Evolutionary conservation across 1,140 invertebrate species (phyloP), one percentile per base, ranked within the genome.

Genomic region (Pseudachorutes palmiensis): DNA sequence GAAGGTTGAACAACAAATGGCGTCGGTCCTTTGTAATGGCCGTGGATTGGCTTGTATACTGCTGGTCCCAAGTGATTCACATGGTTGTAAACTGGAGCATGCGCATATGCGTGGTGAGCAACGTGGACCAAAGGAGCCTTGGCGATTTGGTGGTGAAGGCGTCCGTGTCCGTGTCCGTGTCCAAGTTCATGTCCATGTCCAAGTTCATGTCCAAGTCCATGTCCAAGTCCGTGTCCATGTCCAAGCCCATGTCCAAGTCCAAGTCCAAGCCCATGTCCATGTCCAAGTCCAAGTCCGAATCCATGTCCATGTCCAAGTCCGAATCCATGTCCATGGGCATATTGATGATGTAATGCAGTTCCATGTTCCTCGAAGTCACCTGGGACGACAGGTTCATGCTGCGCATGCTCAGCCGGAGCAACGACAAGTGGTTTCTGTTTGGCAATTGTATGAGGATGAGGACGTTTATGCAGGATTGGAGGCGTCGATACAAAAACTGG

Each of bases 1-100:
- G 71, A 72, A 1, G 71, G 71, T 2, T 62, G 60, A 3, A 72
- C 64, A 29, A 24, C 26, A 19, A 68, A 45, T 0, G 24, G n/a
- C 1, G 66, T 58, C 5, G 48, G 29, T 36, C 41, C n/a, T 65
- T 29, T 65, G 32, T 19, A 41, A 28, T 3, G 30, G 59, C 28
- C 1, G 28, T 32, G n/a, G 33, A 30, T 41, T 12, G 28, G 32
- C 26, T 41, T 32, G 48, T 64, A 55, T 0, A 22, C 64, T 1
- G 19, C 51, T 24, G 19, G 55, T 49, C 41, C 62, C 1, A 41
- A 41, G 1, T 64, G 49, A 51, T 19, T 29, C 26, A 28, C 16
- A 60, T 28, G 58, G 12, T 28, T 16, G n/a, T 60, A 30, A 41
- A 41, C 5, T 41, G 36, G 36, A 41, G 36, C 36, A 16, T 62